Base-by-base conservation (phyloP, 2,797 vertebrate genomes). In the Rhinoraja longicauda region DNA sequence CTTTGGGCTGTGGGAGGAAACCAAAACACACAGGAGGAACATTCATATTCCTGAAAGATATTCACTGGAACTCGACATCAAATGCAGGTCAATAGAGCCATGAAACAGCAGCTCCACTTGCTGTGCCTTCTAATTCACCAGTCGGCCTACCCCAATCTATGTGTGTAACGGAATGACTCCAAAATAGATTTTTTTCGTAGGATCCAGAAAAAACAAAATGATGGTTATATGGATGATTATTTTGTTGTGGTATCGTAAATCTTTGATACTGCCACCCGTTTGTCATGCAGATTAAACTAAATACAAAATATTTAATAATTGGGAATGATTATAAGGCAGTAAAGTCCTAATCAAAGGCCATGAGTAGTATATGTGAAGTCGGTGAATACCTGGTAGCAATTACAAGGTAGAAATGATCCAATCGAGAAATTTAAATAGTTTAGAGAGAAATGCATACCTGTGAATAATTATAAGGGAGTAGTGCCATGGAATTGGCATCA, bases 331-430 rank as follows among this genome's bases (percentile, higher is more conserved):
- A 79, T 36, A 45, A 45, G 32, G 77, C 32, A 79, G 12, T 79
- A 79, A 79, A 17, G 32, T 19, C 12, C 77, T 39, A 79, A 79
- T 79, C 17, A 39, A 79, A 36, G 76, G 21, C 10, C 13, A 39
- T 39, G 32, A 79, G 24, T 79, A 1, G 32, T 39, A 12, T 39
- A 7, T 79, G 7, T 15, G 32, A 39, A 39, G 77, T 32, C 13
- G 79, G 45, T 73, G 12, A 67, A 92, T 92, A 92, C 67, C 70
- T 92, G 90, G 90, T 19, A 73, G 39, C 53, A 70, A 92, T 92
- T 92, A 73, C 36, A 73, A 36, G 70, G 90, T 70, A 92, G 70
- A 53, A 92, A 92, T 92, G 39, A 19, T 24, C 90, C 92, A 92
- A 75, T 57, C 7, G 70, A 92, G 24, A 70, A 12, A 39, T 72